Evolutionary conservation across 1,140 invertebrate genomes (phyloP).

Genomic region (Sipha flava): DNA sequence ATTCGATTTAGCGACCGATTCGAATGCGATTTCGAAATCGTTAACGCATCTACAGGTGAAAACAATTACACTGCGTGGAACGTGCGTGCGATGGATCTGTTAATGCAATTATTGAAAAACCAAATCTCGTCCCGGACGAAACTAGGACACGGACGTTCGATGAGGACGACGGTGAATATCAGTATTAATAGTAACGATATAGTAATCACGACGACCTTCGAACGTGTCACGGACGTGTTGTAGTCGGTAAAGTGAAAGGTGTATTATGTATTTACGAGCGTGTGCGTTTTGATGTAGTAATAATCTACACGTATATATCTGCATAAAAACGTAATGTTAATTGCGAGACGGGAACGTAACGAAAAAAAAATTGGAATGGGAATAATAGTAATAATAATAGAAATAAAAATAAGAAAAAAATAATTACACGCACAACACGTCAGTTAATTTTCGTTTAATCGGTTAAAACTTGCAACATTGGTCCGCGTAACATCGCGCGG

Average conservation of each 20-base stretch:
- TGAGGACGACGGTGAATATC: not conserved
- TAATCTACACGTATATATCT: not conserved
- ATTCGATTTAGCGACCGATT: too few relatives aligned
- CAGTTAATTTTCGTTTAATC: not conserved
- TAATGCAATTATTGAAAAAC: not conserved
- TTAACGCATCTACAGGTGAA: too few relatives aligned
- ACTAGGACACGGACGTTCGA: not conserved
- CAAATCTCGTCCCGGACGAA: not conserved
- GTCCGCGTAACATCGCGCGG: not conserved
- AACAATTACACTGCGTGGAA: too few relatives aligned
- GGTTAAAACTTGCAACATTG: not conserved
- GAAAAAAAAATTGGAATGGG: not conserved
- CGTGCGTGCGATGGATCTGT: not conserved
- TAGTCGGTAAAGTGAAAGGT: constrained; percentile 1
- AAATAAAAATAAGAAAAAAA: not conserved
- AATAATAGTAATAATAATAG: too few relatives aligned
- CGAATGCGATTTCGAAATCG: too few relatives aligned
- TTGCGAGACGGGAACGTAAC: not conserved
- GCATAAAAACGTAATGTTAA: not conserved
- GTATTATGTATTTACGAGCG: too few relatives aligned
- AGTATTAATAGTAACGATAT: not conserved
- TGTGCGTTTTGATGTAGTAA: not conserved
- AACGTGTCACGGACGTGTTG: not conserved
- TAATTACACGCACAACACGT: not conserved
- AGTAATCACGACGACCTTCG: not conserved